Percentiles rank a stretch among this genome's conserved stretches.
Evolutionary conservation across 2,888 invertebrate species (phyloP).

Genomic region (Drosophila kanekoi): DNA sequence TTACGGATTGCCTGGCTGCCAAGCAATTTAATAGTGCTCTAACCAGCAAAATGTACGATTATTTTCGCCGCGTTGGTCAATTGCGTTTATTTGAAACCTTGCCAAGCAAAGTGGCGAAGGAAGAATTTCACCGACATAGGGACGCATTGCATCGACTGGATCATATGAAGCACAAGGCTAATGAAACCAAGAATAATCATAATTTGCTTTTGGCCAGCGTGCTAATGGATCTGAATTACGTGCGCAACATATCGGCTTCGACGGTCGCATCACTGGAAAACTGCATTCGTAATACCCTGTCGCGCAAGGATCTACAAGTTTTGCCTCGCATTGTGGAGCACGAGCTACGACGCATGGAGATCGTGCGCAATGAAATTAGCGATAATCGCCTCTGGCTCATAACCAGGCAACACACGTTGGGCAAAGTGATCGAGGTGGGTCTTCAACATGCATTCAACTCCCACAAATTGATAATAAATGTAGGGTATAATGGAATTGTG

Average conservation of each 20-base stretch:
- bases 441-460: neutral
- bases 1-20: neutral
- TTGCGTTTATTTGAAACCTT: conserved; percentile 15
- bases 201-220: conserved; percentile 19
- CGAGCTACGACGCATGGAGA: conserved; percentile 43
- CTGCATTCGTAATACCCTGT: conserved; percentile 4
- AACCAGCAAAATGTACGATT: conserved; percentile 35
- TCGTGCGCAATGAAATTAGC: conserved; percentile 47
- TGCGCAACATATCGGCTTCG: neutral
- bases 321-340: conserved; percentile 34
- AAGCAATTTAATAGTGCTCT: conserved; percentile 19
- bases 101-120: fast-evolving
- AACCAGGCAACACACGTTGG: conserved; percentile 42
- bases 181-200: conserved; percentile 11
- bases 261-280: conserved; percentile 14
- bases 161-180: conserved; percentile 9
- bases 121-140: conserved; percentile 27
- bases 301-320: conserved; percentile 37
- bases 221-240: conserved; percentile 14
- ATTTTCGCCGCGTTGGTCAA: conserved; percentile 40
- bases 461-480: no score
- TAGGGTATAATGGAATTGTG: no score
- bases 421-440: conserved; percentile 48
- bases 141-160: conserved; percentile 20
- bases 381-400: conserved; percentile 42